Evolutionary conservation across 2,113 vertebrate genomes (phyloP), one percentile per base, ranked within the genome.

Genomic region (Canis aureus): DNA sequence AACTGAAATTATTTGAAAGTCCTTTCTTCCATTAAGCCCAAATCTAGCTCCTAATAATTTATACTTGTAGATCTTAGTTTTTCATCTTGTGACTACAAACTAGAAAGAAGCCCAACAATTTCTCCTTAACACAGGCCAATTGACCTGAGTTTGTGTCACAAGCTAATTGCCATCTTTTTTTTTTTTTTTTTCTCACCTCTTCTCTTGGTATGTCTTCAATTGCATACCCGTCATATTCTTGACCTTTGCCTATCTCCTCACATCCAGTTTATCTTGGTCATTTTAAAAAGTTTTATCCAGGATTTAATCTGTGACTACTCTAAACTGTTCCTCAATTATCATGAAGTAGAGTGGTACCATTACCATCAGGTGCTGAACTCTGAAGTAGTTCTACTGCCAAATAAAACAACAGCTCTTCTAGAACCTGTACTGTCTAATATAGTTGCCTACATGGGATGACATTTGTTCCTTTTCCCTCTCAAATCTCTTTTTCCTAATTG

Each of bases 11-110:
- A 92, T 64, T 60, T 95, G 88, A 20, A 95, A 94, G 82, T 80
- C 25, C 11, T 94, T 90, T 92, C 74, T 97, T 90, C 90, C 62
- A 95, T 96, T 97, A 96, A 94, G 57, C 57, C 4, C 23, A 95
- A 87, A 83, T 94, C n/a, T 74, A 87, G 11, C 32, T 91, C 49
- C 43, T 53, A 74, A 85, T 94, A 95, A 94, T 92, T 97, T 76
- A 27, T 20, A 81, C 23, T 64, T 88, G 62, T 16, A 51, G 35
- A 76, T n/a, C 49, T 95, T 85, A 67, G 19, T 25, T 60, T n/a
- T 90, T 83, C 60, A 82, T 60, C 66, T 57, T 66, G 25, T 51
- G 55, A 27, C 43, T 43, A 73, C 57, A 84, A 84, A 95, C 91
- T 11, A 86, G 32, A 80, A 94, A 91, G 11, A 93, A 32, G 10